phyloP scores from a whole-genome alignment of 2,113 vertebrate species.

The Bos taurus region ARS-UCD2.0 NC_037344.1:12694501-12695000 shows the following conservation, averaged over 20 bases:
- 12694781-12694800: neutral
- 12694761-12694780: neutral
- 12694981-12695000: neutral
- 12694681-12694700: conserved; percentile 65
- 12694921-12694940: neutral
- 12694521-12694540: conserved; percentile 27
- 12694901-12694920: neutral
- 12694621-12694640: conserved; percentile 40
- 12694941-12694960: neutral
- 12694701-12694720: conserved; percentile 66
- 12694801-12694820: conserved; percentile 33
- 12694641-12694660: conserved; percentile 56
- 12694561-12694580: neutral
- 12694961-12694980: neutral
- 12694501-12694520: neutral
- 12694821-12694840: neutral
- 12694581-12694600: conserved; percentile 39
- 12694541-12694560: conserved; percentile 8
- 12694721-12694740: conserved; percentile 13
- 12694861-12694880: neutral
- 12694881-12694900: neutral
- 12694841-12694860: neutral
- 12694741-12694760: neutral
- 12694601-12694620: conserved; percentile 59
- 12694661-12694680: conserved; percentile 62